Conservation (phyloP, 2,113 vertebrate species). For the Siphamia tubifer region DNA sequence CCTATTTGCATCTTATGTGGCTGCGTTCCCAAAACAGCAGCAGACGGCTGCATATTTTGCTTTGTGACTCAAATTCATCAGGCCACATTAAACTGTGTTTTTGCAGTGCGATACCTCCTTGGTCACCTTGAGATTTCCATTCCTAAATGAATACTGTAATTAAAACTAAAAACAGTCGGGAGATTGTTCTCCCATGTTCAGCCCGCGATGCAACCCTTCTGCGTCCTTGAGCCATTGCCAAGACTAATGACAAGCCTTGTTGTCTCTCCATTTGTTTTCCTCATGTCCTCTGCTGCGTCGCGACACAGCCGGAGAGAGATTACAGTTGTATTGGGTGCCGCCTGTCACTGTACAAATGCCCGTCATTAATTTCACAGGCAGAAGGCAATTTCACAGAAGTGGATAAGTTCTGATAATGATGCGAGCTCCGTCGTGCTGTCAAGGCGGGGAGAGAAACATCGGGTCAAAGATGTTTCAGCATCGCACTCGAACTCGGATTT, state of each 20-base stretch:
- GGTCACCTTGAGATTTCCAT: slow-evolving; percentile 31
- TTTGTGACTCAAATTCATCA: neutral
- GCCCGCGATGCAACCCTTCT: neutral
- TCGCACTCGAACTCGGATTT: neutral
- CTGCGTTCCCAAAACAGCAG: too few relatives aligned
- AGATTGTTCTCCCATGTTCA: slow-evolving; percentile 16
- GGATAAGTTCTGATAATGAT: slow-evolving; percentile 62
- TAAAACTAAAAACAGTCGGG: slow-evolving; percentile 17
- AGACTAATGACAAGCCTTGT: slow-evolving; percentile 58
- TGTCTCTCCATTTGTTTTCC: slow-evolving; percentile 61
- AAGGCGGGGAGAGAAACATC: slow-evolving; percentile 22
- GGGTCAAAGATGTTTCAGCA: slow-evolving; percentile 19
- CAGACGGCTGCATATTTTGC: neutral
- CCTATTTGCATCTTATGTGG: too few relatives aligned
- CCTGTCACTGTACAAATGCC: slow-evolving; percentile 71
- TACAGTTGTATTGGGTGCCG: slow-evolving; percentile 64
- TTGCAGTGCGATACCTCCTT: neutral
- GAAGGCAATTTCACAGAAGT: slow-evolving; percentile 67
- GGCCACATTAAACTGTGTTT: slow-evolving; percentile 4
- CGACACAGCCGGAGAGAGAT: slow-evolving; percentile 63
- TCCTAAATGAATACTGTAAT: slow-evolving; percentile 20
- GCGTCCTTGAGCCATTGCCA: slow-evolving; percentile 43
- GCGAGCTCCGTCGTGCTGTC: slow-evolving; percentile 32
- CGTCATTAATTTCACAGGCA: slow-evolving; percentile 69
- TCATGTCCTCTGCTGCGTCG: slow-evolving; percentile 42